phyloP scores from a whole-genome alignment of 2,113 vertebrate species.

The Pampusana beccarii region DNA sequence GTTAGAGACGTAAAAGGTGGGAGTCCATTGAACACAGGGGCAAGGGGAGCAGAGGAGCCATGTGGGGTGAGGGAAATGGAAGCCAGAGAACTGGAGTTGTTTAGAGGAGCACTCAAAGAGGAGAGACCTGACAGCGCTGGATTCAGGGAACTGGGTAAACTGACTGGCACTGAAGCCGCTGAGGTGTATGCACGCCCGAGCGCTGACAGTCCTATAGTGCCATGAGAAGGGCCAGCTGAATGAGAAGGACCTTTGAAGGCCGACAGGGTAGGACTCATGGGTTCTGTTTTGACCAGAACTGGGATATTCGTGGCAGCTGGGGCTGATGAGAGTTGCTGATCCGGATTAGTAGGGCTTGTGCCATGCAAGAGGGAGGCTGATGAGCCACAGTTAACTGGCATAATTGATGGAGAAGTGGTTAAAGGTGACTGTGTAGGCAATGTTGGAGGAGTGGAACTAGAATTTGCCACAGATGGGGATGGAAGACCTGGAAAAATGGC shows the following conservation, averaged over 20 bases:
- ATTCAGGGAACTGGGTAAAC: conserved; percentile 79
- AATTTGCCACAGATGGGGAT: conserved; percentile 60
- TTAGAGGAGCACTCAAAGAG: conserved; percentile 67
- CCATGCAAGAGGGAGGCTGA: conserved; percentile 67
- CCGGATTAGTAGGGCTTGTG: conserved; percentile 67
- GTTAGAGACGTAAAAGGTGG: conserved; percentile 82
- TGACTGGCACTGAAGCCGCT: conserved; percentile 81
- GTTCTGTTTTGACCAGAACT: conserved; percentile 76
- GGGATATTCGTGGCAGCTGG: conserved; percentile 72
- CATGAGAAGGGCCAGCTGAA: conserved; percentile 79
- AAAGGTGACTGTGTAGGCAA: conserved; percentile 70
- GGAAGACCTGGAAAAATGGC: conserved; percentile 77
- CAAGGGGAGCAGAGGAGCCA: conserved; percentile 71
- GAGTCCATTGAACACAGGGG: conserved; percentile 82
- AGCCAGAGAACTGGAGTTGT: conserved; percentile 69
- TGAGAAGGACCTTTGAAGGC: conserved; percentile 92
- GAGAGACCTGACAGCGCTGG: conserved; percentile 71
- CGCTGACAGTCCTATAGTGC: conserved; percentile 78
- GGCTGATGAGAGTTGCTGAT: conserved; percentile 70
- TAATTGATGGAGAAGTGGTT: conserved; percentile 50
- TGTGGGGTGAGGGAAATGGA: conserved; percentile 72
- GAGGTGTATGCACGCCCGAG: conserved; percentile 82
- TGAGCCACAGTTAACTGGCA: conserved; percentile 67
- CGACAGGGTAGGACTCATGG: conserved; percentile 87
- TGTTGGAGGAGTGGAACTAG: conserved; percentile 54